phyloP scores from a whole-genome alignment of 2,797 vertebrate genomes.

The Pithecia hirsuta region DNA sequence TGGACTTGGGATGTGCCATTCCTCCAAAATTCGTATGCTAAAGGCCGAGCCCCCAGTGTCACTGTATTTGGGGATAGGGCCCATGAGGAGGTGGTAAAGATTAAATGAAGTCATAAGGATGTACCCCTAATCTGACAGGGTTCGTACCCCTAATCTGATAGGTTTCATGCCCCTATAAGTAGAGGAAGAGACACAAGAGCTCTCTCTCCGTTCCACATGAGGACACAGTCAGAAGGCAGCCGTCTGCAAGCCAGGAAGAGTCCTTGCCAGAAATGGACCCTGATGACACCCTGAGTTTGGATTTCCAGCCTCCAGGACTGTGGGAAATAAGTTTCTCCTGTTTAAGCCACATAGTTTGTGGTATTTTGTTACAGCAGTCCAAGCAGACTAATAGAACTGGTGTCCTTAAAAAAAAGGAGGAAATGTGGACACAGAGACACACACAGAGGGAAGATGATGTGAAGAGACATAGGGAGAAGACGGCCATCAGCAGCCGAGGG shows the following conservation, averaged over 20 bases:
- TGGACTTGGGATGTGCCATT: not conserved
- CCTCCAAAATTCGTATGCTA: not conserved
- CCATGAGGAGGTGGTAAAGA: not conserved
- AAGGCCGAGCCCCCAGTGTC: not conserved
- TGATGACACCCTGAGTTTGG: not conserved
- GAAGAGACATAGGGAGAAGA: not conserved
- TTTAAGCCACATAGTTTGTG: not conserved
- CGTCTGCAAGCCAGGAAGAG: not conserved
- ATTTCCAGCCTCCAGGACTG: not conserved
- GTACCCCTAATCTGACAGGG: not conserved
- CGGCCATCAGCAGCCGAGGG: accelerated
- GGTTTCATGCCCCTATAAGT: not conserved
- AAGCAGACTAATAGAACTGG: not conserved
- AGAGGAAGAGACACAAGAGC: not conserved
- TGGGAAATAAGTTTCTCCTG: not conserved
- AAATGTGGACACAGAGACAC: not conserved
- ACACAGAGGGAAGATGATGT: not conserved
- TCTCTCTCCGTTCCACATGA: accelerated
- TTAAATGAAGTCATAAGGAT: not conserved
- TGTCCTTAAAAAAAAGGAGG: not conserved
- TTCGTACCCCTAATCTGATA: not conserved
- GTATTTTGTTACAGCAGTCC: not conserved
- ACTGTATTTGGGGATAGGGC: not conserved
- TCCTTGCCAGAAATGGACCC: not conserved
- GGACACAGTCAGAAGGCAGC: not conserved